phyloP scores from a whole-genome alignment of 1,140 invertebrate species.

The Cydia splendana region DNA sequence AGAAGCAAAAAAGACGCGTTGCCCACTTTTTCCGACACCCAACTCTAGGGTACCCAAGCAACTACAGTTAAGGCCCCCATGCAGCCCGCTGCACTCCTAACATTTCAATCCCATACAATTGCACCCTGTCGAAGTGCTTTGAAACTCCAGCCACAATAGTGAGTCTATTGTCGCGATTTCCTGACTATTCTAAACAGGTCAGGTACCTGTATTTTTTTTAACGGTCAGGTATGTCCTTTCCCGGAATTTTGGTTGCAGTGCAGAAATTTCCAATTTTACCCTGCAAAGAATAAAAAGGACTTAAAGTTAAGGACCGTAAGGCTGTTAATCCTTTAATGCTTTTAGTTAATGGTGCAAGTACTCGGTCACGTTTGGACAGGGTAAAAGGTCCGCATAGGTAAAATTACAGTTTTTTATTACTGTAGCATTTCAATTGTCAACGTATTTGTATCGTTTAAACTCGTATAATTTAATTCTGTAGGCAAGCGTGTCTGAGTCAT shows the following conservation, averaged over 20 bases:
- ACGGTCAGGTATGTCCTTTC: conserved; percentile 22
- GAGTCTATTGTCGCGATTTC: conserved; percentile 7
- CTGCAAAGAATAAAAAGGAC: neutral
- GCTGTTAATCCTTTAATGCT: neutral
- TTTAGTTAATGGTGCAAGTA: neutral
- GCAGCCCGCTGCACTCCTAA: conserved; percentile 5
- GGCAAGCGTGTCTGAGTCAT: neutral
- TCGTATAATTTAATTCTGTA: neutral
- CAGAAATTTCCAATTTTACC: neutral
- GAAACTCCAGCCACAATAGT: neutral
- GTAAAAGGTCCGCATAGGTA: conserved; percentile 8
- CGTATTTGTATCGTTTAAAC: conserved; percentile 9
- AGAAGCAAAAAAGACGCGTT: neutral
- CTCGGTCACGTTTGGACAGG: conserved; percentile 20
- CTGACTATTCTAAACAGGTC: conserved; percentile 25
- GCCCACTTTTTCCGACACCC: neutral
- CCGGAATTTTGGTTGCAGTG: conserved; percentile 5
- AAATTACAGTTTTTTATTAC: conserved; percentile 17
- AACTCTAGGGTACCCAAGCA: neutral
- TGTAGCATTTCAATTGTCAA: neutral
- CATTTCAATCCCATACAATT: conserved; percentile 24
- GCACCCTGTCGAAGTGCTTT: conserved; percentile 10
- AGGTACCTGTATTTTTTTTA: conserved; percentile 22
- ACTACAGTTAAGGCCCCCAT: neutral
- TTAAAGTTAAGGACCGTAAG: neutral